Evolutionary conservation across 2,888 invertebrate species (phyloP), one percentile per base, ranked within the genome.

Genomic region (Ichneumoninae sp.): DNA sequence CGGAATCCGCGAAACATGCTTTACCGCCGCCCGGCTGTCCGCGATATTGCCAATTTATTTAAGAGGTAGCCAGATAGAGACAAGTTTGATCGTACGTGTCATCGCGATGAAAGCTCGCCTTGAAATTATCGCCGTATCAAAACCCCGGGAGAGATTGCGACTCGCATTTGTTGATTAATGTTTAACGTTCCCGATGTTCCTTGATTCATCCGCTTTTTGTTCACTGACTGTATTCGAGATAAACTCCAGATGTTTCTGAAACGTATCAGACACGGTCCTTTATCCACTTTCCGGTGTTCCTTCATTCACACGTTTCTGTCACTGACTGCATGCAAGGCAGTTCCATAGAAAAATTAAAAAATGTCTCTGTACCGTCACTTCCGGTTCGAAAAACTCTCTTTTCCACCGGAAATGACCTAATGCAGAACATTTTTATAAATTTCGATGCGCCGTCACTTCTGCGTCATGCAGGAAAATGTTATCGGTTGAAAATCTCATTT

Each of bases 31-130:
- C 26, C 16, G 65, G 52, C 75, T 79, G 85, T 76, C 75, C 75
- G 75, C 70, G 75, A 76, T 85, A 80, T 83, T 85, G 80, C 83
- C 85, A 83, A 83, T 83, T 85, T 80, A 76, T 76, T 85, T 74
- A 70, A 33, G 44, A 69, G 19, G 30, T 13, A 30, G 26, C 30
- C n/a, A 22, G 10, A 33, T 8, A 44, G 40, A 26, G 36, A 19
- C 71, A 52, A 76, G 60, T 82, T 85, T 78, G 75, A 82, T 76
- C 36, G 75, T 60, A 82, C 26, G 13, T 40, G 57, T 44, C 70
- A 66, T 63, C 75, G 47, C 52, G 50, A 76, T 30, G 66, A 66
- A 19, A 54, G 26, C 30, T 60, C 19, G 10, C n/a, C 63, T 5
- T 8, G 4, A 30, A 44, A 47, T 26, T 26, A 47, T 57, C 10